phyloP scores from a whole-genome alignment of 2,797 vertebrate genomes.

The Rallus crepitans region DNA sequence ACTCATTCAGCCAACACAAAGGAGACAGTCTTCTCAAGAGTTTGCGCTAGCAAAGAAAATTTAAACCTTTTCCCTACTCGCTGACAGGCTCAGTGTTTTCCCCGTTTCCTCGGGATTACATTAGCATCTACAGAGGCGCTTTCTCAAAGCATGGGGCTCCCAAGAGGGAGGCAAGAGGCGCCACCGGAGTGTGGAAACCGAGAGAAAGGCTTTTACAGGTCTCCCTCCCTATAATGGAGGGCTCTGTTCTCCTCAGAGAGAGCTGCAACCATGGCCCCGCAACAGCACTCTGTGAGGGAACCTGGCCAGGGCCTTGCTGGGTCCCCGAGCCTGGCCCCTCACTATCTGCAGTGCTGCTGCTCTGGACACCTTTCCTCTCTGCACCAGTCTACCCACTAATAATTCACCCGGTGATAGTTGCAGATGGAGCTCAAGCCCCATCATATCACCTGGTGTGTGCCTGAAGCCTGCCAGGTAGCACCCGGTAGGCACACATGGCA shows the following conservation, averaged over 20 bases:
- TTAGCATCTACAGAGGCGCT: neutral
- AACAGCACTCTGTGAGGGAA: neutral
- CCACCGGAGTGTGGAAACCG: neutral
- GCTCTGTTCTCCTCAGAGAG: neutral
- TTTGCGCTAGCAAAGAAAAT: neutral
- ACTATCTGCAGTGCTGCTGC: fast-evolving
- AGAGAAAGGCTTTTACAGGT: neutral
- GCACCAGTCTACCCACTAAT: neutral
- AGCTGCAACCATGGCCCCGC: neutral
- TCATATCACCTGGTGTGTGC: fast-evolving
- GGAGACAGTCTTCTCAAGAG: neutral
- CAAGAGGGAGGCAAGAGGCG: neutral
- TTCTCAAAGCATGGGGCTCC: neutral
- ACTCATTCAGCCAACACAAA: neutral
- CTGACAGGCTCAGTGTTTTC: neutral
- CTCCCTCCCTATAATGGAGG: neutral
- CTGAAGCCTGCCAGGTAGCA: no score
- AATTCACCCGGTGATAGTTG: fast-evolving
- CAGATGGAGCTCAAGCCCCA: fast-evolving
- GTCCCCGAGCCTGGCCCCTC: neutral
- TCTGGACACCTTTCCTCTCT: neutral
- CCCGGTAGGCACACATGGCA: fast-evolving
- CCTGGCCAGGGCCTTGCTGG: neutral
- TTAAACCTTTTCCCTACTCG: neutral
- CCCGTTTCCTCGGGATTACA: neutral